These are phyloP conservation scores for Falco naumanni DNA, from an alignment of 2,797 vertebrate genomes.

Conservation along the genomic window DNA sequence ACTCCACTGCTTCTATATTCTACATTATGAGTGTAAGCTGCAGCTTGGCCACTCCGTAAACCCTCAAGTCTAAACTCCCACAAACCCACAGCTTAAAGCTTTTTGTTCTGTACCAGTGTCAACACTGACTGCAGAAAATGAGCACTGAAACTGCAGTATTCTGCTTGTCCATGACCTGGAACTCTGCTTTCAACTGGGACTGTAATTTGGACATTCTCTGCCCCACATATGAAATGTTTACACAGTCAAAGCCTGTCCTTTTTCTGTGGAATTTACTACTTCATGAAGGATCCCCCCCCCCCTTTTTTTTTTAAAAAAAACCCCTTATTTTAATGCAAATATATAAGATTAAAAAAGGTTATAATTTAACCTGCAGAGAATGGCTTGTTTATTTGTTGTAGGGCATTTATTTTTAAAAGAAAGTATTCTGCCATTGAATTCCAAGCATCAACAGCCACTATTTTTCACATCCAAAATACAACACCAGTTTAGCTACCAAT, in stretches of 20 bases:
- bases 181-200: not conserved
- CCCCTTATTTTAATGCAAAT: not conserved
- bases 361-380: not conserved
- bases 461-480: not conserved
- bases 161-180: not conserved
- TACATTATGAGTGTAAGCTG: not conserved
- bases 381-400: not conserved
- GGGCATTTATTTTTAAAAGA: not conserved
- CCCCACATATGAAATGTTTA: not conserved
- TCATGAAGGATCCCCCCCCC: not conserved
- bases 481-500: not conserved
- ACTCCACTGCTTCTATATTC: not conserved
- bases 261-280: not conserved
- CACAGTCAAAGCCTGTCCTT: not conserved
- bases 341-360: not conserved
- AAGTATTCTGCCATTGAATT: not conserved
- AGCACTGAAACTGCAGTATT: not conserved
- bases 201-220: not conserved
- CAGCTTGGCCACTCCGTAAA: not conserved
- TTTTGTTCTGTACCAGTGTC: not conserved
- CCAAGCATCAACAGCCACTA: not conserved
- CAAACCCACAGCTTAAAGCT: not conserved
- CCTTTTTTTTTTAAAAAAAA: not conserved
- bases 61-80: not conserved
- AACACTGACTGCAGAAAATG: not conserved